Conservation (phyloP, 2,888 invertebrate genomes). For the Heteromurus nitidus region DNA sequence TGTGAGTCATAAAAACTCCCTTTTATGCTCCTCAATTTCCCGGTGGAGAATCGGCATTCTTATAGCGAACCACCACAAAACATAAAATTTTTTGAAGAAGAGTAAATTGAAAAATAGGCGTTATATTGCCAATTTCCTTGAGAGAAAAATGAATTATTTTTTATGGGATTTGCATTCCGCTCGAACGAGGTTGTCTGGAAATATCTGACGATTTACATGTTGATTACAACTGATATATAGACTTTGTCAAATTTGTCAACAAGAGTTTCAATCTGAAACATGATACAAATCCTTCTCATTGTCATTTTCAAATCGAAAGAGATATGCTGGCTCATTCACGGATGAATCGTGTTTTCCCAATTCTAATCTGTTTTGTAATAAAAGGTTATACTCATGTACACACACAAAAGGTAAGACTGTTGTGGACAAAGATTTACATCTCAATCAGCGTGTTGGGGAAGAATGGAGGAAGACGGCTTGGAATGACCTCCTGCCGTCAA, state of each 20-base stretch:
- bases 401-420: no score
- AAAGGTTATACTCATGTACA: no score
- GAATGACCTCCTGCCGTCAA: constrained; percentile 72
- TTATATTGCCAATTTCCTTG: constrained; percentile 21
- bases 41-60: not conserved
- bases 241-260: no score
- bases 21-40: constrained; percentile 50
- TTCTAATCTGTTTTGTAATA: no score
- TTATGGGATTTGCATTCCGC: constrained; percentile 9
- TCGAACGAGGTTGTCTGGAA: not conserved
- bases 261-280: no score
- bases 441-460: constrained; percentile 12
- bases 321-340: no score
- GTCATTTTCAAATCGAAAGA: no score
- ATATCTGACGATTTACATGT: no score
- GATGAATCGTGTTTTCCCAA: no score
- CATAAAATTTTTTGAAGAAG: not conserved
- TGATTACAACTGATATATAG: no score
- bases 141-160: not conserved
- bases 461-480: constrained; percentile 3
- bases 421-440: constrained; percentile 18
- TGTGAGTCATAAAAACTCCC: constrained; percentile 58
- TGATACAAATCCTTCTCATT: no score
- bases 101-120: constrained; percentile 16
- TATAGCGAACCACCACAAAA: not conserved